Base-by-base conservation (phyloP, 2,113 vertebrate species). In the Cynopterus brachyotis region DNA sequence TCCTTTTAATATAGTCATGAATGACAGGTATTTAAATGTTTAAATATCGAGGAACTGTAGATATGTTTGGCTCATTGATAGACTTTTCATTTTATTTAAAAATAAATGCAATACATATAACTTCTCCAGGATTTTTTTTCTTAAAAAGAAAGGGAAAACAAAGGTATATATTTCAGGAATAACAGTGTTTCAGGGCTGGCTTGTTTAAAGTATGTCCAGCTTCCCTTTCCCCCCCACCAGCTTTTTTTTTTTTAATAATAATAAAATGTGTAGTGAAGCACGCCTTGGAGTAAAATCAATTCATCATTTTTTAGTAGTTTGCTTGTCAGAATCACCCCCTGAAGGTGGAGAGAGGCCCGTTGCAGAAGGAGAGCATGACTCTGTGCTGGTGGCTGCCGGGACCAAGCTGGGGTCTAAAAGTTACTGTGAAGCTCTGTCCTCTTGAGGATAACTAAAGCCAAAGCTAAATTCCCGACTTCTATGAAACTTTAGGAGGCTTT, bases 21-120 rank as follows among this genome's bases (percentile, higher is more conserved):
- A 76, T 42, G 55, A 90, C 13, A 53, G 16, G 6, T 1, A 70
- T 64, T 87, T 80, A 75, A 6, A 83, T 4, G 78, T 83, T 94
- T 97, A 79, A 89, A 57, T 70, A 72, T 10, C 35, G 9, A 93
- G 35, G 28, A 91, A 89, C 0, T 85, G 66, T 55, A 62, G 35
- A 60, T 10, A 1, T 69, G 37, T 55, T 76, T 85, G 42, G 40
- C 32, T 94, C 8, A 76, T 40, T 89, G 53, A 40, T 60, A 79
- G 22, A 79, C 64, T 86, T 95, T 67, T 66, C 42, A n/a, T 80
- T 94, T 67, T 47, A 30, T 24, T 28, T 1, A 26, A 53, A 78
- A 69, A 84, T 60, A 92, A 81, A 59, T 66, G 37, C 24, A 93
- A 17, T 13, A 50, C 24, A n/a, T 53, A 37, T 78, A 32, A 75